Percentiles rank a stretch among this genome's conserved stretches.
These are phyloP conservation scores for Thalassarche chlororhynchos DNA, from an alignment of 2,113 vertebrate genomes.

Conservation along the genomic window DNA sequence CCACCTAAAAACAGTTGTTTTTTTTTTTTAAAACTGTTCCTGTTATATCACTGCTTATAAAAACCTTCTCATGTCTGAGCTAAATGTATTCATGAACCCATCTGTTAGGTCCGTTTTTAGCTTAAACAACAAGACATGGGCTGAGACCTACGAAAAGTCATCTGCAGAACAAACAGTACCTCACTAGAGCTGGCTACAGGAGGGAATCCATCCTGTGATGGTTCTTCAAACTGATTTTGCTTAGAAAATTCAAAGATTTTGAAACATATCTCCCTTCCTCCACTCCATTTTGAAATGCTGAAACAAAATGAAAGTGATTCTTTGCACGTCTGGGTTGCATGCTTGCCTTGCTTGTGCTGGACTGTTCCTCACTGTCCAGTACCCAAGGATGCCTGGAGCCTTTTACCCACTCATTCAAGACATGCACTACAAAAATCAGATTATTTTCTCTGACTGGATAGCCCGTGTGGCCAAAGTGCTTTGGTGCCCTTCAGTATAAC, in stretches of 20 bases:
- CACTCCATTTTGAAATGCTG: not conserved
- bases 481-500: not conserved
- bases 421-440: not conserved
- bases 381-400: not conserved
- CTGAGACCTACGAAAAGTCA: not conserved
- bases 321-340: fast-evolving
- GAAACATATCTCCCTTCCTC: not conserved
- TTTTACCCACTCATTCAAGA: not conserved
- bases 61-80: not conserved
- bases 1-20: not conserved
- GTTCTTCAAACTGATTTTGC: not conserved
- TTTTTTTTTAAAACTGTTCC: not conserved
- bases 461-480: not conserved
- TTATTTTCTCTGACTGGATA: not conserved
- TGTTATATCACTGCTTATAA: constrained; percentile 17
- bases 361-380: not conserved
- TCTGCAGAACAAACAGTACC: not conserved
- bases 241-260: not conserved
- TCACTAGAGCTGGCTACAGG: not conserved
- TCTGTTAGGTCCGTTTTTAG: constrained; percentile 43
- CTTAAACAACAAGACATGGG: not conserved
- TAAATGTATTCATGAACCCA: constrained; percentile 34
- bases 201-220: not conserved
- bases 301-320: not conserved
- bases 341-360: not conserved